Conservation (phyloP, 2,888 invertebrate species). For the Halocaridina rubra region DNA sequence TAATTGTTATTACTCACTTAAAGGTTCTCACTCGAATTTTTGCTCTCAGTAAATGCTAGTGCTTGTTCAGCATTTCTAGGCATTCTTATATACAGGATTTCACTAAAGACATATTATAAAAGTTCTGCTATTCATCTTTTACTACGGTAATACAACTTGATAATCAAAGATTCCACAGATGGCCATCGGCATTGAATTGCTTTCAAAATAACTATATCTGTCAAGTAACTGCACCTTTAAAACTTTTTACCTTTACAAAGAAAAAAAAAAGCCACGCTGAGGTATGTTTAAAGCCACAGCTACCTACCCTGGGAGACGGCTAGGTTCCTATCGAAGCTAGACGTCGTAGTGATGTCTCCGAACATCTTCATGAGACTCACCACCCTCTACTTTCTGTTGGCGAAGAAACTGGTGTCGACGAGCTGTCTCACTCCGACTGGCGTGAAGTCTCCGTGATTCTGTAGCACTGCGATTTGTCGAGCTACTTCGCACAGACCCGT, state of each 20-base stretch:
- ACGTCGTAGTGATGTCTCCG: conserved; percentile 7
- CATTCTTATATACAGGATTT: too few species aligned
- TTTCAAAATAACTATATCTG: too few species aligned
- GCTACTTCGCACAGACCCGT: conserved; percentile 43
- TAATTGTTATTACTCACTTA: too few species aligned
- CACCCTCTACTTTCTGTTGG: conserved; percentile 78
- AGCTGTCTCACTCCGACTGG: conserved; percentile 73
- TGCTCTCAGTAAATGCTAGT: too few species aligned
- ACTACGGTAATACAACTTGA: too few species aligned
- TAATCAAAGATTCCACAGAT: not conserved
- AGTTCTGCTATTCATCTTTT: too few species aligned
- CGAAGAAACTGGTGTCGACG: conserved; percentile 80
- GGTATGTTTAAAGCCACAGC: not conserved
- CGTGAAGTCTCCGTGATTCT: conserved; percentile 38
- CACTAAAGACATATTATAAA: too few species aligned
- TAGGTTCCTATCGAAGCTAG: not conserved
- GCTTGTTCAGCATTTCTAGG: too few species aligned
- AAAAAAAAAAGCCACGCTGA: not conserved
- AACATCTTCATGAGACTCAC: conserved; percentile 62
- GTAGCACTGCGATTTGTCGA: conserved; percentile 21
- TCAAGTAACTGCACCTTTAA: too few species aligned
- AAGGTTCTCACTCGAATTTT: too few species aligned
- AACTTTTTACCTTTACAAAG: too few species aligned
- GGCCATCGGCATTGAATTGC: not conserved
- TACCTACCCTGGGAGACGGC: not conserved